These are phyloP conservation scores for Helicoverpa armigera DNA, from an alignment of 1,140 invertebrate species.

Conservation along the genomic window DNA sequence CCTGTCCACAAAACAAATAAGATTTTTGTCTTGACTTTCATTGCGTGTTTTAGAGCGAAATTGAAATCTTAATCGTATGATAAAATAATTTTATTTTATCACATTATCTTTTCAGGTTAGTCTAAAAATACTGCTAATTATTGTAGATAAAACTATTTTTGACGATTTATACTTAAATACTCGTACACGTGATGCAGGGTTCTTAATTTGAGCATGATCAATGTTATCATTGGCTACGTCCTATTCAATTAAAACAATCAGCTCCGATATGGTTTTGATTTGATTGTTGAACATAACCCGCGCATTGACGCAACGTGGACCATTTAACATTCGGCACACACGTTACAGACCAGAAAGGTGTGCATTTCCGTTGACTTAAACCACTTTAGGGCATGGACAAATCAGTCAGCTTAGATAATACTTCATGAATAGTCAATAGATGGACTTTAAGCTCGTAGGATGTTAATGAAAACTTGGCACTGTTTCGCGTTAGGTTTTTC, in stretches of 20 bases:
- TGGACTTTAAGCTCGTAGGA: not conserved
- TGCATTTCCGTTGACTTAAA: slow-evolving; percentile 74
- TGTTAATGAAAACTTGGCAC: slow-evolving; percentile 17
- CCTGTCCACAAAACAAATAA: slow-evolving; percentile 16
- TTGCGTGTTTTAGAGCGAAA: slow-evolving; percentile 10
- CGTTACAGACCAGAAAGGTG: slow-evolving; percentile 67
- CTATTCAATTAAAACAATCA: slow-evolving; percentile 28
- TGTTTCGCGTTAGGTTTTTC: not conserved
- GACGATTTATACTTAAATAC: too few species aligned
- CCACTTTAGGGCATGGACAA: slow-evolving; percentile 70
- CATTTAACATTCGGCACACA: slow-evolving; percentile 69
- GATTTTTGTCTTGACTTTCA: not conserved
- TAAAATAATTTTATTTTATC: not conserved
- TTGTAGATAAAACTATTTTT: too few species aligned
- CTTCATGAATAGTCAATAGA: slow-evolving; percentile 64
- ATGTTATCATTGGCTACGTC: not conserved
- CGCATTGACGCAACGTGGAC: slow-evolving; percentile 60
- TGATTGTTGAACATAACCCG: slow-evolving; percentile 46
- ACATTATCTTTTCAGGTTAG: too few species aligned
- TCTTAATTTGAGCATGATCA: not conserved
- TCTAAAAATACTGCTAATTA: too few species aligned
- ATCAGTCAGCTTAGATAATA: slow-evolving; percentile 73
- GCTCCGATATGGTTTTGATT: slow-evolving; percentile 14
- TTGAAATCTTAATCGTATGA: not conserved
- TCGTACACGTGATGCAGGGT: too few species aligned